Conservation (phyloP, 2,888 invertebrate species). For the Zaprionus bogoriensis region DNA sequence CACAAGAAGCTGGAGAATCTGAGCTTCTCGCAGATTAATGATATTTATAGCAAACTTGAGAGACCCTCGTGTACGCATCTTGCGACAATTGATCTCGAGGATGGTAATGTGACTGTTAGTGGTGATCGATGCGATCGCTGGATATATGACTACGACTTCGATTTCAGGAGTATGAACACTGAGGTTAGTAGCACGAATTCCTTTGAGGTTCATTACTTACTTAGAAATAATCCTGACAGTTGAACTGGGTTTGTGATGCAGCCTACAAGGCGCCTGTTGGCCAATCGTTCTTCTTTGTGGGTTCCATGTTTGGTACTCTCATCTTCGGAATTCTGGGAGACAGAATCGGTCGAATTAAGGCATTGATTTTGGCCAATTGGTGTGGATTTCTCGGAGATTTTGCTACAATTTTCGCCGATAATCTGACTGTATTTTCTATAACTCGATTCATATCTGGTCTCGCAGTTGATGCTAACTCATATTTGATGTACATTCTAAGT, state of each 20-base stretch:
- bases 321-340: conserved; percentile 85
- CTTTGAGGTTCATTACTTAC: background rate
- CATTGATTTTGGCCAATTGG: conserved; percentile 84
- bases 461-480: conserved; percentile 85
- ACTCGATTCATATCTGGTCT: conserved; percentile 85
- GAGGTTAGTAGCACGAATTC: conserved; percentile 85
- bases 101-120: conserved; percentile 58
- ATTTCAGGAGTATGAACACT: conserved; percentile 85
- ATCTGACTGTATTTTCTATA: conserved; percentile 83
- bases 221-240: conserved; percentile 45
- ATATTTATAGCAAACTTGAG: conserved; percentile 70
- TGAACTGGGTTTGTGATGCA: conserved; percentile 85
- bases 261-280: conserved; percentile 85
- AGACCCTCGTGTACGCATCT: conserved; percentile 76
- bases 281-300: conserved; percentile 85
- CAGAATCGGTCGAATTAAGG: conserved; percentile 84
- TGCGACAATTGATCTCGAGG: conserved; percentile 44
- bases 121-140: conserved; percentile 83
- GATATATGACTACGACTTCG: conserved; percentile 84
- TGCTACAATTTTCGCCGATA: conserved; percentile 83
- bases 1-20: conserved; percentile 73
- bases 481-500: conserved; percentile 85
- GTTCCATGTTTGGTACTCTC: conserved; percentile 85
- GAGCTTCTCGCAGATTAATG: conserved; percentile 66
- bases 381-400: conserved; percentile 84